Evolutionary conservation across 2,113 vertebrate species (phyloP).

Genomic region (Puffinus mauretanicus): DNA sequence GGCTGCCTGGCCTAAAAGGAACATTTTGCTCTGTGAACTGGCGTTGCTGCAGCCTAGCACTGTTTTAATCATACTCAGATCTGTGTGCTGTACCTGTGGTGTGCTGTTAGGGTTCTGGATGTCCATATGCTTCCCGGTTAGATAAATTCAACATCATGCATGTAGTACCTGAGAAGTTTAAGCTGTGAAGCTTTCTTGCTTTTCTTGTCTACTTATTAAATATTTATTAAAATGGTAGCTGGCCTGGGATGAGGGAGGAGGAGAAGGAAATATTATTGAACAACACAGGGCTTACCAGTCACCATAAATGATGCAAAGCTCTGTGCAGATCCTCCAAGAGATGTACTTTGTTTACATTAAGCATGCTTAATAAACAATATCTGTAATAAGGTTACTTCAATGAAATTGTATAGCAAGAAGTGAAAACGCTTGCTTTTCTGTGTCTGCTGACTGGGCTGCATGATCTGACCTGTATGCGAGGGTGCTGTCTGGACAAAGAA

Average conservation of each 20-base stretch:
- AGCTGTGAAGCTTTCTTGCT: not conserved
- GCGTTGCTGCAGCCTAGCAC: accelerated
- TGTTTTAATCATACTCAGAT: not conserved
- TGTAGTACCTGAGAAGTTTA: not conserved
- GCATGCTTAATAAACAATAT: not conserved
- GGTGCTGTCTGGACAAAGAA: slow-evolving; percentile 8
- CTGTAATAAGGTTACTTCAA: not conserved
- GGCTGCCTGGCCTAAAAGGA: not conserved
- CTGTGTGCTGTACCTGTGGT: not conserved
- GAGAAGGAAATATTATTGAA: not conserved
- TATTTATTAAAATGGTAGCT: not conserved
- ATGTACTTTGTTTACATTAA: not conserved
- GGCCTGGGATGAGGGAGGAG: not conserved
- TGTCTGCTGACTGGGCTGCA: not conserved
- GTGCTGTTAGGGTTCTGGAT: not conserved
- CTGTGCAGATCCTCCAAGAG: not conserved
- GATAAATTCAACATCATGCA: not conserved
- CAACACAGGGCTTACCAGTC: not conserved
- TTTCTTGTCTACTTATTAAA: not conserved
- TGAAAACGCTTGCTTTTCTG: not conserved
- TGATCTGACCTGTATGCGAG: not conserved
- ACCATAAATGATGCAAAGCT: not conserved
- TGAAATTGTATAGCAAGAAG: not conserved
- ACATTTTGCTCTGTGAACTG: not conserved
- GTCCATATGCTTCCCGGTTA: accelerated